A percentile compares a stretch with the other conserved stretches of the same genome.
Conservation (phyloP, 2,113 vertebrate genomes). For the Ariopsis seemanni region DNA sequence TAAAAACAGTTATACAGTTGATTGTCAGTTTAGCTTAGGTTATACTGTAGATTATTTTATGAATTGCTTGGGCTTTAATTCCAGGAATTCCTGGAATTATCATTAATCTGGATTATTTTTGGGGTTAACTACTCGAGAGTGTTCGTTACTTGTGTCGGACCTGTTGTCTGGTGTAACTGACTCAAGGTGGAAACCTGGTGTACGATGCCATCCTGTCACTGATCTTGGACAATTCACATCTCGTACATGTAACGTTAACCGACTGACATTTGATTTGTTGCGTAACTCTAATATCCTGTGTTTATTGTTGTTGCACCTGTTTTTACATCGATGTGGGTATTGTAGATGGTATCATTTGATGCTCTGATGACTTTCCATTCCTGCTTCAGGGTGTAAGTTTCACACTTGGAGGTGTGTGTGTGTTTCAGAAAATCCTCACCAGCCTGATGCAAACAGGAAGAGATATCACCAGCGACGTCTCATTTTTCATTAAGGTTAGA, state of each 20-base stretch:
- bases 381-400: background rate
- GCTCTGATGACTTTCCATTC: conserved; percentile 11
- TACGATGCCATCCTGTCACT: conserved; percentile 57
- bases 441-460: conserved; percentile 68
- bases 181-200: conserved; percentile 46
- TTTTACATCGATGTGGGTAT: background rate
- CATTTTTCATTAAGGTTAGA: conserved; percentile 70
- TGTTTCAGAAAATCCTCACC: conserved; percentile 68
- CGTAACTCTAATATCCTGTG: conserved; percentile 30
- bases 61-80: too few species aligned
- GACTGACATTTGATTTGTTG: conserved; percentile 55
- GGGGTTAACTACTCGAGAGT: conserved; percentile 47
- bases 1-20: too few species aligned
- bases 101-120: background rate
- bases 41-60: background rate
- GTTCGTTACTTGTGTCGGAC: conserved; percentile 50
- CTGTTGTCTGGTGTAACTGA: conserved; percentile 45
- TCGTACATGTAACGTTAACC: conserved; percentile 54
- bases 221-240: conserved; percentile 54
- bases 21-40: too few species aligned
- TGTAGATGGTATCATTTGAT: background rate
- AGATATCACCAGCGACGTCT: conserved; percentile 54
- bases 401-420: background rate
- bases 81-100: background rate
- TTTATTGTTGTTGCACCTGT: conserved; percentile 30